phyloP scores from a whole-genome alignment of 2,797 vertebrate genomes.

The Clarias laeviceps region DNA sequence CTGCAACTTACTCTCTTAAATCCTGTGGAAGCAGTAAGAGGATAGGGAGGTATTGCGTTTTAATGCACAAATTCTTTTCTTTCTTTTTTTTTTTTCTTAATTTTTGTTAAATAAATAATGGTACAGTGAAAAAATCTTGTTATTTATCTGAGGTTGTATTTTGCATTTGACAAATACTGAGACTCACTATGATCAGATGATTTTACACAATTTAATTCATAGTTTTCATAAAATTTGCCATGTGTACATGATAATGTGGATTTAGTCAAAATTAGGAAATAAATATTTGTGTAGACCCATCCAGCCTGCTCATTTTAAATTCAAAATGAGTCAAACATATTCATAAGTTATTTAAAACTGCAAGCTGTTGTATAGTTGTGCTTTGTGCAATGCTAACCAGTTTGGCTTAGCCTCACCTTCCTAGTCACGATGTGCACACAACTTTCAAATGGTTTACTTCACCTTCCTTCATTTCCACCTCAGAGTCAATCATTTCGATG shows the following conservation, averaged over 20 bases:
- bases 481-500: conserved; percentile 26
- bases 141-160: too few relatives aligned
- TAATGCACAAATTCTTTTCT: too few relatives aligned
- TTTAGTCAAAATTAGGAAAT: neutral
- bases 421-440: conserved; percentile 11
- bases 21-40: too few relatives aligned
- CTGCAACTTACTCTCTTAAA: too few relatives aligned
- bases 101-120: too few relatives aligned
- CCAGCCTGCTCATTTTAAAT: neutral
- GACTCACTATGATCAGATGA: too few relatives aligned
- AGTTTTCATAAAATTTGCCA: neutral
- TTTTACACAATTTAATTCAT: neutral
- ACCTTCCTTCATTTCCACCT: conserved; percentile 29
- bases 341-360: conserved; percentile 12
- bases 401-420: neutral
- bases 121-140: too few relatives aligned
- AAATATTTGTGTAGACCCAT: neutral
- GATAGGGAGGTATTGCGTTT: too few relatives aligned
- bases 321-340: neutral
- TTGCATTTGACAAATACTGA: too few relatives aligned
- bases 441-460: conserved; percentile 24
- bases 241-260: neutral
- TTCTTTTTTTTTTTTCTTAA: too few relatives aligned
- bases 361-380: conserved; percentile 2
- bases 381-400: neutral